Base-by-base conservation (phyloP, 2,113 vertebrate species). In the Bubo scandiacus region DNA sequence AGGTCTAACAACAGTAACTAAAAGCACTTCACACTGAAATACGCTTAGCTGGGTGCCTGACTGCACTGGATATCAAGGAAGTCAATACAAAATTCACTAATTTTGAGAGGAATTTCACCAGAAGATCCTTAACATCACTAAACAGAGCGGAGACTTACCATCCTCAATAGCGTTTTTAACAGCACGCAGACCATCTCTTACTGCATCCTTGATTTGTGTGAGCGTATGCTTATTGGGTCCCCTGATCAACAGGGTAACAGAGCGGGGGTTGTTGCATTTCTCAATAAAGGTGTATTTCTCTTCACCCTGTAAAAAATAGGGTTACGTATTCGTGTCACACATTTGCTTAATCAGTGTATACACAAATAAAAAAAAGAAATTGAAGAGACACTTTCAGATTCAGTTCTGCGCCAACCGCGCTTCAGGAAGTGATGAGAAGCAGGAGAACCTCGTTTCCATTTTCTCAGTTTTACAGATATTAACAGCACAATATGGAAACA, bases 91-190 rank as follows among this genome's bases (percentile, higher is more conserved):
- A 96, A 98, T 87, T 87, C 83, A 67, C 59, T 55, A 7, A 72
- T 95, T 97, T 43, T 18, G 29, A 36, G 45, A 16, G 17, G 54
- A 73, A 17, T 67, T 49, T 36, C 58, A 40, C 4, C 19, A 62
- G 5, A 36, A 79, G 42, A 25, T 29, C 26, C 34, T 72, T 7
- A 8, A 4, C 25, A 10, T 8, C 6, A 3, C 5, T 9, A 6
- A 51, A 17, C 43, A 52, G 12, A 74, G 10, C 6, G 0, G 10
- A 27, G 9, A 79, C 98, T 98, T 78, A 99, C 99, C 99, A 66
- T 99, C 99, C 96, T 99, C 99, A 3, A 99, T 98, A n/a, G 99
- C 99, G 2, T 99, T 99, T 93, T 99, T 99, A 34, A 99, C 99
- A 0, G 99, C 99, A 9, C 99, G 97, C 90, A 99, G 98, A 8